These are phyloP conservation scores for Cladopsammia gracilis DNA, from an alignment of 64 coral and sea anemone species.

Conservation along the genomic window DNA sequence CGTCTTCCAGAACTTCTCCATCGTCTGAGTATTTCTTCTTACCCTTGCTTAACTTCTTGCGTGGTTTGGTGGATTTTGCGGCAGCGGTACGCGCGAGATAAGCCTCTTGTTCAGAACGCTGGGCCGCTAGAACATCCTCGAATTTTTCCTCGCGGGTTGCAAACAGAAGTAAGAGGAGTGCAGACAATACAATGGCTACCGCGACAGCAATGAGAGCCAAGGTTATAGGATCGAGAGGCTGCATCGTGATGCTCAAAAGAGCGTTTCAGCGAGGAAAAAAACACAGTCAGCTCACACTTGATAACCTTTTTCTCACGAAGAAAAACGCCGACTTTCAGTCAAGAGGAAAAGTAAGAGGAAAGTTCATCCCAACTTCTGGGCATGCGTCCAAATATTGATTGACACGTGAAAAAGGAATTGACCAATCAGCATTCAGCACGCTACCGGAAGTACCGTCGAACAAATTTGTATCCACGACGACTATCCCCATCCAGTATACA, in stretches of 20 bases:
- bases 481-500: not conserved
- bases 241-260: conserved; percentile 43
- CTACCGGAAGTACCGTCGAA: conserved; percentile 12
- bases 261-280: conserved; percentile 1
- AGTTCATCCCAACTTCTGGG: not conserved
- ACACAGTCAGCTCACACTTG: not conserved
- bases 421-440: conserved; percentile 48
- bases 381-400: conserved; percentile 14
- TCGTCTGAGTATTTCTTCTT: conserved; percentile 80
- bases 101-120: conserved; percentile 56
- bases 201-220: conserved; percentile 45
- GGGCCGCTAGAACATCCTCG: conserved; percentile 64
- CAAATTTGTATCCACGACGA: not conserved
- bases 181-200: conserved; percentile 41
- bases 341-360: not conserved
- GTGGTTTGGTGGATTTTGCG: conserved; percentile 29
- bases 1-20: conserved; percentile 23
- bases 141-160: conserved; percentile 64
- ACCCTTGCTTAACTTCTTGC: conserved; percentile 15
- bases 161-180: conserved; percentile 57
- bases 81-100: conserved; percentile 33
- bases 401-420: conserved; percentile 14
- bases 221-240: conserved; percentile 60
- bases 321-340: not conserved
- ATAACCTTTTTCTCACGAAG: not conserved